Base-by-base conservation (phyloP, 2,888 invertebrate genomes). In the Sinotaia quadrata region DNA sequence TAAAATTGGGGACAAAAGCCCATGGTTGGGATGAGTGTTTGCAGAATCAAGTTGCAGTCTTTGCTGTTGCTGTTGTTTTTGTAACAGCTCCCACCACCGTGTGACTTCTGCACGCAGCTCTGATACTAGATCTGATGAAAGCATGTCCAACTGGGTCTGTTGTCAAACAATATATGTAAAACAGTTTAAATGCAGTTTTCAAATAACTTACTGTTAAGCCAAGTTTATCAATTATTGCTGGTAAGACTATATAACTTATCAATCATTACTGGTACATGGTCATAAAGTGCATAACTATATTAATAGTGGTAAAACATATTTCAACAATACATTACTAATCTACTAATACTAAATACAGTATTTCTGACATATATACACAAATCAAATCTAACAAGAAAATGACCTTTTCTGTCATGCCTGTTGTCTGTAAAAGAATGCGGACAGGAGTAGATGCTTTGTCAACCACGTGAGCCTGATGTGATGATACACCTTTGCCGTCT, bases 61-160 rank as follows among this genome's bases (percentile, higher is more conserved):
- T 37, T 82, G 80, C 31, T 77, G 78, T 57, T 84, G 79, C 66
- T 86, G 85, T 68, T 84, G 84, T 73, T 80, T 81, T 78, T 85
- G 87, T 24, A 87, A 71, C 4, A 78, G 76, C 74, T 96, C 95
- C 94, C 96, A 96, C 96, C 96, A 97, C 77, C 94, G 93, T n/a
- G 95, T 94, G 67, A 97, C 95, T 90, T 97, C 97, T 0, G 97
- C 97, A 73, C 97, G 91, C 63, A 97, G 89, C 87, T 97, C 97
- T 4, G 96, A 96, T 33, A 97, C 93, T 75, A 94, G 92, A 89
- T 97, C 96, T n/a, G 93, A 92, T 51, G 93, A 93, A 76, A 94
- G 91, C 88, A 97, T 91, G 78, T 94, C 92, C 18, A 97, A 90
- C 27, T 93, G 91, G 27, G 94, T 94, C 87, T 88, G 78, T 7